phyloP scores from a whole-genome alignment of 2,797 vertebrate species.

The Merluccius polli region DNA sequence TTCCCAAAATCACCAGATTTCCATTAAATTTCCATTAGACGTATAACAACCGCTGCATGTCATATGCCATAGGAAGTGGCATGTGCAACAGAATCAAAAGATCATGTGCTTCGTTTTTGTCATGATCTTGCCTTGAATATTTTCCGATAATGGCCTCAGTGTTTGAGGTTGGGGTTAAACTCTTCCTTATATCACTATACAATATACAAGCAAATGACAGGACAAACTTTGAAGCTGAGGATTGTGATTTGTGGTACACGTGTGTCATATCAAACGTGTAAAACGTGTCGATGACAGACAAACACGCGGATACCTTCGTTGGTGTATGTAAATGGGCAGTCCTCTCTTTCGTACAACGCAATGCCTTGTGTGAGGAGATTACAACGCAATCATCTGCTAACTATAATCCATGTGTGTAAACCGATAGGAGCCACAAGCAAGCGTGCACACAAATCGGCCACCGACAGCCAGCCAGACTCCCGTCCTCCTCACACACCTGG shows the following conservation, averaged over 20 bases:
- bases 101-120: background rate
- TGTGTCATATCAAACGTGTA: background rate
- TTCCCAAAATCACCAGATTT: constrained; percentile 11
- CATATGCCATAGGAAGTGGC: background rate
- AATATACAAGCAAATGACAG: background rate
- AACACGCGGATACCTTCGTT: no score
- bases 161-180: background rate
- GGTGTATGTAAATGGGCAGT: no score
- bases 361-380: no score
- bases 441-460: no score
- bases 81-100: background rate
- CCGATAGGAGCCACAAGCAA: no score
- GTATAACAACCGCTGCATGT: background rate
- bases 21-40: background rate
- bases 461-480: no score
- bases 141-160: background rate
- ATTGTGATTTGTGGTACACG: background rate
- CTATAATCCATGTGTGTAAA: no score
- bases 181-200: background rate
- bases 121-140: background rate
- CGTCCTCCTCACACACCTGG: constrained; percentile 48
- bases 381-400: no score
- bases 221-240: background rate
- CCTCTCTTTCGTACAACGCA: no score
- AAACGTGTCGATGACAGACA: background rate